Evolutionary conservation across 2,113 vertebrate genomes (phyloP).

Genomic region (Heliornis fulica): DNA sequence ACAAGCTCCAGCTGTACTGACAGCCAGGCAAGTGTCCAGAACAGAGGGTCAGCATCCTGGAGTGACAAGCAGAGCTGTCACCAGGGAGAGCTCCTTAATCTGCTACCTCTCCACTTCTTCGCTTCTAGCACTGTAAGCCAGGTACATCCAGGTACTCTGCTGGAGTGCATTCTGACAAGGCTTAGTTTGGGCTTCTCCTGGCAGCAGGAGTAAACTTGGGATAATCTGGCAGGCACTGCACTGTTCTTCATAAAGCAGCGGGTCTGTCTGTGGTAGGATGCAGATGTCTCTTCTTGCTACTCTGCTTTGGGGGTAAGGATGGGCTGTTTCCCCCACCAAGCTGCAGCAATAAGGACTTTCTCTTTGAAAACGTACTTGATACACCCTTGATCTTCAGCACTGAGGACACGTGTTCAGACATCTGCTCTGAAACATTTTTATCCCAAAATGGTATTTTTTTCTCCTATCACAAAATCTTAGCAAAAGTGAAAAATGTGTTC

Average conservation of each 20-base stretch:
- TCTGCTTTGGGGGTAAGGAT: neutral
- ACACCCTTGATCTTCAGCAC: neutral
- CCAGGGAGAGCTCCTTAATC: neutral
- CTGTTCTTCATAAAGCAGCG: neutral
- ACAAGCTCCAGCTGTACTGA: neutral
- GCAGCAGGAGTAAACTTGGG: neutral
- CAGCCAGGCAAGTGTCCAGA: neutral
- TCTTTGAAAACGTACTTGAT: neutral
- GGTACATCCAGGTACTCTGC: neutral
- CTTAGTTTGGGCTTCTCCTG: constrained; percentile 7
- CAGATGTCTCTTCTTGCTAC: neutral
- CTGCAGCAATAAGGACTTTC: neutral
- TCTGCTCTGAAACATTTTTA: neutral
- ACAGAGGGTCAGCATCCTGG: neutral
- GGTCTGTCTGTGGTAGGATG: neutral
- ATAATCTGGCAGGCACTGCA: neutral
- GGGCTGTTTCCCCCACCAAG: neutral
- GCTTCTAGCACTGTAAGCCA: neutral
- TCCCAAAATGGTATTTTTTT: neutral
- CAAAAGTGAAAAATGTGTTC: neutral
- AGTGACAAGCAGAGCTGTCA: neutral
- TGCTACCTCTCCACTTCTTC: neutral
- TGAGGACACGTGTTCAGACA: neutral
- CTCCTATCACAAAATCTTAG: neutral
- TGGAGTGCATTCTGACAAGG: neutral